Conservation (phyloP, 1,140 invertebrate species). For the Euschistus heros region DNA sequence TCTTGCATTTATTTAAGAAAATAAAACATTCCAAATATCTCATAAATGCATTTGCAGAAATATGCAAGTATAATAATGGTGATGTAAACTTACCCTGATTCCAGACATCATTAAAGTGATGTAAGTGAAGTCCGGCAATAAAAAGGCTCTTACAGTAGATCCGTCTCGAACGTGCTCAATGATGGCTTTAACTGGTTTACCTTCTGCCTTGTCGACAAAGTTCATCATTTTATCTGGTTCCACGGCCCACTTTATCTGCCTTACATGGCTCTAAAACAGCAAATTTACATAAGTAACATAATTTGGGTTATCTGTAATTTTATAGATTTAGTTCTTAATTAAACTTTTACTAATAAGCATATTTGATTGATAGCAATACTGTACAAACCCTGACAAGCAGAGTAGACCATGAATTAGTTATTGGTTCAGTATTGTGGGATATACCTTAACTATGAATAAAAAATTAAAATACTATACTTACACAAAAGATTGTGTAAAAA, state of each 20-base stretch:
- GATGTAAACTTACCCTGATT: slow-evolving; percentile 48
- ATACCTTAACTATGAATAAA: too few species aligned
- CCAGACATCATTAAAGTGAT: slow-evolving; percentile 91
- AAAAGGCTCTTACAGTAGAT: slow-evolving; percentile 80
- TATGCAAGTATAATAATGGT: too few species aligned
- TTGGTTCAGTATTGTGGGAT: too few species aligned
- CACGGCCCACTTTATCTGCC: slow-evolving; percentile 68
- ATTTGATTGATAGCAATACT: too few species aligned
- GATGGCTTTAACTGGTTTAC: slow-evolving; percentile 72
- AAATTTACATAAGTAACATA: neutral
- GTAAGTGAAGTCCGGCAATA: slow-evolving; percentile 61
- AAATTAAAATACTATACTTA: too few species aligned
- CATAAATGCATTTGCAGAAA: too few species aligned
- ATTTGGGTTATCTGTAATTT: too few species aligned
- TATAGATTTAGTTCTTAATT: neutral
- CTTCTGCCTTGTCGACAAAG: slow-evolving; percentile 57
- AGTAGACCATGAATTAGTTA: too few species aligned
- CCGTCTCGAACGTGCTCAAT: slow-evolving; percentile 95
- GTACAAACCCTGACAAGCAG: too few species aligned
- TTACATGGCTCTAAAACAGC: slow-evolving; percentile 52
- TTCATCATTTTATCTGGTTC: slow-evolving; percentile 15
- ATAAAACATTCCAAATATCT: too few species aligned
- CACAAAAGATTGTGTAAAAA: too few species aligned
- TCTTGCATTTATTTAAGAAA: neutral
- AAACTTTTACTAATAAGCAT: too few species aligned